Percentiles rank a stretch among this genome's conserved stretches.
Conservation (phyloP, 2,113 vertebrate genomes). For the Sceloporus undulatus region DNA sequence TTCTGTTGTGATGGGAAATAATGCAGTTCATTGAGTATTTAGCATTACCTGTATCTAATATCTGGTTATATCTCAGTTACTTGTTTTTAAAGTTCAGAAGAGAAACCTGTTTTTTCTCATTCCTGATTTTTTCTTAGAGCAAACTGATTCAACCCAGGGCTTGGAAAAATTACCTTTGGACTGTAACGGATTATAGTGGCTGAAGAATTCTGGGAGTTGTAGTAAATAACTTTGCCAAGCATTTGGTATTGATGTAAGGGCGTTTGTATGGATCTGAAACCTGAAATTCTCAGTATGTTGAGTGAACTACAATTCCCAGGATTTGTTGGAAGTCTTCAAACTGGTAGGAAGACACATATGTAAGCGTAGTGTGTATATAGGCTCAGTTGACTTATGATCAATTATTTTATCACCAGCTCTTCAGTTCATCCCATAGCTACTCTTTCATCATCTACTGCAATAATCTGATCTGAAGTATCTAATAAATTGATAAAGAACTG, state of each 20-base stretch:
- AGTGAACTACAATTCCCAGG: neutral
- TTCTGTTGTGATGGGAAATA: neutral
- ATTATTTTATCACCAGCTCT: neutral
- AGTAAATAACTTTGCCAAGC: no score
- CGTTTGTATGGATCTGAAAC: no score
- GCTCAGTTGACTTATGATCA: neutral
- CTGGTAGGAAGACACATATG: neutral
- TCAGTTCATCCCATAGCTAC: neutral
- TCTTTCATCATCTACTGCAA: neutral
- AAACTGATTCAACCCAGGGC: no score
- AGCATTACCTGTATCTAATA: no score
- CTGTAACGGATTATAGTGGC: no score
- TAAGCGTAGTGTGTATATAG: neutral
- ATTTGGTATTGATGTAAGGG: no score
- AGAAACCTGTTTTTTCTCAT: no score
- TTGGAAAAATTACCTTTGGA: no score
- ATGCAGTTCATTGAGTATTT: neutral
- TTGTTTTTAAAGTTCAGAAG: neutral
- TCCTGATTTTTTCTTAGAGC: no score
- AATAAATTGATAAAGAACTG: no score
- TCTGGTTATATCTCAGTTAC: neutral
- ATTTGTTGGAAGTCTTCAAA: neutral
- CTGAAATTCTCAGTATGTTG: neutral
- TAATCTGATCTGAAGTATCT: no score
- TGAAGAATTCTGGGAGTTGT: no score